These are phyloP conservation scores for Heliconius erato DNA, from an alignment of 2,888 invertebrate species.

Conservation along the genomic window DNA sequence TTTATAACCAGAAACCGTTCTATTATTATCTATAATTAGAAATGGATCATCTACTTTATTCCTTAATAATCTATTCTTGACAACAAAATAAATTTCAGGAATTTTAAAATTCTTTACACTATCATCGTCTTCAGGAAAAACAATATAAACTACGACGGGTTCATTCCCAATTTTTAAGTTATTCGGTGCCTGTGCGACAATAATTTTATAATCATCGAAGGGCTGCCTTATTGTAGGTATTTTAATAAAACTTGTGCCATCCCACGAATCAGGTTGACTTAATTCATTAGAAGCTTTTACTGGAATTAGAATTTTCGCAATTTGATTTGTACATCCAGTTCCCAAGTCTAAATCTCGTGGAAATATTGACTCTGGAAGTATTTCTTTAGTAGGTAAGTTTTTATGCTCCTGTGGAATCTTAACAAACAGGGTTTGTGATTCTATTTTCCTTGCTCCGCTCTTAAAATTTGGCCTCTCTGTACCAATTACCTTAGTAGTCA, in stretches of 20 bases:
- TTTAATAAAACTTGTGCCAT: conserved; percentile 59
- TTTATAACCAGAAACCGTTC: conserved; percentile 74
- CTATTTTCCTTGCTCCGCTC: conserved; percentile 59
- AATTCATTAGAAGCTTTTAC: conserved; percentile 42
- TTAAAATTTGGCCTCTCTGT: conserved; percentile 63
- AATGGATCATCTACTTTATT: conserved; percentile 63
- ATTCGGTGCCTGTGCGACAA: conserved; percentile 74
- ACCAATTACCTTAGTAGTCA: conserved; percentile 67
- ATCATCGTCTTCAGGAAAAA: conserved; percentile 66
- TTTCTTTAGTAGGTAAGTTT: conserved; percentile 48
- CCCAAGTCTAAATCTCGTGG: conserved; percentile 55
- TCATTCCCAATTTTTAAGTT: conserved; percentile 62
- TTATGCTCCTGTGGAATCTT: conserved; percentile 65
- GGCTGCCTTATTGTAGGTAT: conserved; percentile 69
- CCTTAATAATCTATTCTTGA: conserved; percentile 55
- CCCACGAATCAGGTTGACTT: conserved; percentile 42
- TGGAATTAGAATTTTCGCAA: conserved; percentile 63
- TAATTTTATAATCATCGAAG: conserved; percentile 68
- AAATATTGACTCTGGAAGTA: conserved; percentile 57
- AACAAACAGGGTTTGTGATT: conserved; percentile 59
- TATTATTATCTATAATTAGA: conserved; percentile 71
- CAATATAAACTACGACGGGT: conserved; percentile 68
- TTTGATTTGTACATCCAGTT: conserved; percentile 65
- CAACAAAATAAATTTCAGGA: conserved; percentile 74
- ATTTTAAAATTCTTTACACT: conserved; percentile 57